Percentiles rank a stretch among this genome's conserved stretches.
Evolutionary conservation across 2,888 invertebrate species (phyloP).

Genomic region (Entomobrya proxima): DNA sequence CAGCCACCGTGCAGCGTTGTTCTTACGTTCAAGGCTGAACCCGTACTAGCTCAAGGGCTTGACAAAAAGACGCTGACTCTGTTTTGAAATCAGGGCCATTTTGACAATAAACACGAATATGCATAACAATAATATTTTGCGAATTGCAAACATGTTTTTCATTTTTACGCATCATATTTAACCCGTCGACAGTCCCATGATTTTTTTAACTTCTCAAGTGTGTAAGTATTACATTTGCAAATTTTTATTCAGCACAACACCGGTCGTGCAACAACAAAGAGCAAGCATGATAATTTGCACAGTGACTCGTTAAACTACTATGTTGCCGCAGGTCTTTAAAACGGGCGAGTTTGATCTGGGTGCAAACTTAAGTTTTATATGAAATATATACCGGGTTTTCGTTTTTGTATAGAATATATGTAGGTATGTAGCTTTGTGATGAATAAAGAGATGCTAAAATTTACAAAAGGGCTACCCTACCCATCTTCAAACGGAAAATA

Average conservation of each 20-base stretch:
- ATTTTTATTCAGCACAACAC: not conserved
- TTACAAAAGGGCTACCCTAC: no score
- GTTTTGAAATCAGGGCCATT: not conserved
- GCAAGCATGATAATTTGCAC: conserved; percentile 1
- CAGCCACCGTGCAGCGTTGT: not conserved
- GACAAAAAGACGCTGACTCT: not conserved
- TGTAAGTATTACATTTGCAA: not conserved
- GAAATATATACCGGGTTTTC: not conserved
- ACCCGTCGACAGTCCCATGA: no score
- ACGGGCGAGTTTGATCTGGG: no score
- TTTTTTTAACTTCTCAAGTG: no score
- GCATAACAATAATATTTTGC: not conserved
- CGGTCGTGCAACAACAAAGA: not conserved
- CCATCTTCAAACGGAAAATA: no score
- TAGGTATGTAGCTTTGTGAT: no score
- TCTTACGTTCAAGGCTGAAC: not conserved
- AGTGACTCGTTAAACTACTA: conserved; percentile 4
- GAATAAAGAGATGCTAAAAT: no score
- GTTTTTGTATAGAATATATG: no score
- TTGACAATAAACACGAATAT: not conserved
- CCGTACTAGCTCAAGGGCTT: not conserved
- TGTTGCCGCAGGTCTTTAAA: not conserved
- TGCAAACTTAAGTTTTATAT: no score
- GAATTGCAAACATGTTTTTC: not conserved
- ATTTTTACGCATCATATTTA: no score